phyloP scores from a whole-genome alignment of 2,888 invertebrate genomes.

The Melieria picta region DNA sequence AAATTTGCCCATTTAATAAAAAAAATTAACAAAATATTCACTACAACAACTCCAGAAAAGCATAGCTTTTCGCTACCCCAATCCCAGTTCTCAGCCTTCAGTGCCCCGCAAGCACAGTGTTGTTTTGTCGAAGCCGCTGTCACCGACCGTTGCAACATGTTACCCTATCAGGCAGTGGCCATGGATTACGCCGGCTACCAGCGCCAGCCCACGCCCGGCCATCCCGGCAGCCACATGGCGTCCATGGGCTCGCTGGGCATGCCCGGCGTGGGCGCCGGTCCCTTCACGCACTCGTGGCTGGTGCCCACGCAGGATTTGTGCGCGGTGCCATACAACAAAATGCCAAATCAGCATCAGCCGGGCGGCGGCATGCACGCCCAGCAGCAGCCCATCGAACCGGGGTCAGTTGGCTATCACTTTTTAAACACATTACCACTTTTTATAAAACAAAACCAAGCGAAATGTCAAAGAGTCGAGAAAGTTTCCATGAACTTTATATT shows the following conservation, averaged over 20 bases:
- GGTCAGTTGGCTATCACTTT: conserved; percentile 66
- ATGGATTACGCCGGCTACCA: conserved; percentile 84
- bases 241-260: conserved; percentile 70
- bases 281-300: conserved; percentile 96
- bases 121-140: no score
- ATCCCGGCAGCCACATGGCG: conserved; percentile 63
- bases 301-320: conserved; percentile 92
- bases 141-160: conserved; percentile 68
- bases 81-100: no score
- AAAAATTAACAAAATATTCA: no score
- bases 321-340: conserved; percentile 85
- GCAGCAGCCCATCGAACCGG: conserved; percentile 78
- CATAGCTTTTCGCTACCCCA: no score
- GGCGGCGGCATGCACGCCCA: conserved; percentile 61
- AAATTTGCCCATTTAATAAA: no score
- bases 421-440: no score
- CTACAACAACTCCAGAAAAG: no score
- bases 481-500: no score
- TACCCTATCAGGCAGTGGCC: conserved; percentile 88
- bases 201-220: conserved; percentile 68
- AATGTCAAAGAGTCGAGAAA: no score
- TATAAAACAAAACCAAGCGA: no score
- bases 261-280: conserved; percentile 65
- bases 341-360: conserved; percentile 65
- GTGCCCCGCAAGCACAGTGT: no score